Conservation (phyloP, 2,797 vertebrate genomes). For the Neoniphon sammara region DNA sequence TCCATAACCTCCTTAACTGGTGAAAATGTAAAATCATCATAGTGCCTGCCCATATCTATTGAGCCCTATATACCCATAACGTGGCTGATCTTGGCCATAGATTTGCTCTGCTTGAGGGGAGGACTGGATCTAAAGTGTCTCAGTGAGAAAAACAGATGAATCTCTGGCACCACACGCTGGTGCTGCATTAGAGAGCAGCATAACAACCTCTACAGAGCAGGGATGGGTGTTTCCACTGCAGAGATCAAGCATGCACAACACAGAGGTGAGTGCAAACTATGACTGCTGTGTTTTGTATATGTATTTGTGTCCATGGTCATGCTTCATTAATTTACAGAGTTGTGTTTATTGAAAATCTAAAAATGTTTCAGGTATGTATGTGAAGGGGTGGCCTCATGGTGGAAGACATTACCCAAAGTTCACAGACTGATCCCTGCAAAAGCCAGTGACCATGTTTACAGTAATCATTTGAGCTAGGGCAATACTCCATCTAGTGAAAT, state of each 20-base stretch:
- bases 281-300: neutral
- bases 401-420: no score
- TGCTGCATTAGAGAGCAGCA: constrained; percentile 35
- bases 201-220: neutral
- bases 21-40: no score
- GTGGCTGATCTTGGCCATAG: constrained; percentile 1
- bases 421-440: no score
- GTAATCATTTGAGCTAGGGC: no score
- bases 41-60: no score
- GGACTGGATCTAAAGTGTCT: constrained; percentile 21
- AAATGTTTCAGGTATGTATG: no score
- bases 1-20: neutral
- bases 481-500: no score
- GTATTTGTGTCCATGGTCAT: no score
- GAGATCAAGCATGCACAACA: neutral
- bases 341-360: no score
- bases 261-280: neutral
- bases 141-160: neutral
- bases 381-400: no score
- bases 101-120: constrained; percentile 11
- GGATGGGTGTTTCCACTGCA: neutral
- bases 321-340: no score
- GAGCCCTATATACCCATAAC: neutral
- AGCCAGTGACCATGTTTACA: no score
- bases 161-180: constrained; percentile 76